phyloP scores from a whole-genome alignment of 1,140 invertebrate genomes.

The Lordiphosa clarofinis region DNA sequence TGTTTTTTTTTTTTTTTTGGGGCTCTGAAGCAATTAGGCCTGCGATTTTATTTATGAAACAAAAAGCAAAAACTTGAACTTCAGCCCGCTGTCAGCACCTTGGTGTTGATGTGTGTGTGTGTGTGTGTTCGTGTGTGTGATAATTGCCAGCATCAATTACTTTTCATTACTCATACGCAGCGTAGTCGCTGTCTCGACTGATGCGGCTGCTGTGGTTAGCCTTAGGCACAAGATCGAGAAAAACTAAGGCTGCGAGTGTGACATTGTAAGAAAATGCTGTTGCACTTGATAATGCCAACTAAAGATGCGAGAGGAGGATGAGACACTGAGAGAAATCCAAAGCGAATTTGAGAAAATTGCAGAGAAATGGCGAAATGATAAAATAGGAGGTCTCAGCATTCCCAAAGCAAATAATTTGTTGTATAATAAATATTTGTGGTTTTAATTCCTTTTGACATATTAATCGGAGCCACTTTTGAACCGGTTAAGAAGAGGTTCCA shows the following conservation, averaged over 20 bases:
- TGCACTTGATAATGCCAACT: constrained; percentile 73
- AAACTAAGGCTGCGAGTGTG: constrained; percentile 56
- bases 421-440: too few relatives aligned
- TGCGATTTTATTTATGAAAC: constrained; percentile 43
- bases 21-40: constrained; percentile 46
- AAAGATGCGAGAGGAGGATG: constrained; percentile 45
- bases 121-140: constrained; percentile 9
- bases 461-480: too few relatives aligned
- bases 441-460: too few relatives aligned
- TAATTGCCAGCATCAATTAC: constrained; percentile 66
- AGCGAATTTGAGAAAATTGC: too few relatives aligned
- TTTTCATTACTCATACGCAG: constrained; percentile 63
- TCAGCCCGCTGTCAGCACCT: constrained; percentile 68
- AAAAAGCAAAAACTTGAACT: constrained; percentile 55
- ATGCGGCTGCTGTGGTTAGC: constrained; percentile 31
- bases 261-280: constrained; percentile 76
- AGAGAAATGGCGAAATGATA: too few relatives aligned
- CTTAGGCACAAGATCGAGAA: constrained; percentile 54
- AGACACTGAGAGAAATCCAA: not conserved
- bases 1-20: constrained; percentile 17
- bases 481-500: too few relatives aligned
- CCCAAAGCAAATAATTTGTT: too few relatives aligned
- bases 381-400: too few relatives aligned
- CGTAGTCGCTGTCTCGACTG: constrained; percentile 19
- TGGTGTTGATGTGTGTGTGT: constrained; percentile 15